Base-by-base conservation (phyloP, 2,797 vertebrate genomes). In the Sternarchorhynchus goeldii region DNA sequence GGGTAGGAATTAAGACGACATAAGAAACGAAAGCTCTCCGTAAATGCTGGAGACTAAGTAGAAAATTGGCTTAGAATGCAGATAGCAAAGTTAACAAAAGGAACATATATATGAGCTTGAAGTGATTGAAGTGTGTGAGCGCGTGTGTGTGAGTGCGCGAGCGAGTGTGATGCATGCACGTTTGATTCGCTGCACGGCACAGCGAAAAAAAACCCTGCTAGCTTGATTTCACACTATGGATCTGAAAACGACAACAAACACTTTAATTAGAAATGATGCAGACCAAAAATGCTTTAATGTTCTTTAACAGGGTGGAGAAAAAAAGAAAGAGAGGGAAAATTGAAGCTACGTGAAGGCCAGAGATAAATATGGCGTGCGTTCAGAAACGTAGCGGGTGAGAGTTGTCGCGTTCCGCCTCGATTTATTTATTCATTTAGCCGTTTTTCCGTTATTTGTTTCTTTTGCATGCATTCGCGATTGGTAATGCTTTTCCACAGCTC, bases 31-130 rank as follows among this genome's bases (percentile, higher is more conserved):
- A 94, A 89, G 92, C 90, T 88, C 89, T 94, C 90, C 93, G 94
- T 91, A 94, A 95, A 93, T 89, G 92, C 90, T 87, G 91, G 88
- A 93, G 94, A 94, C 92, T 94, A 94, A 95, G 94, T 94, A 96
- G 95, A 96, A 97, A 97, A 98, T 96, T 95, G 95, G 95, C 94
- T 97, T 97, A 97, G 92, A 85, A 90, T 87, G 90, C 90, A 94
- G 93, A 94, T 94, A 90, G 93, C 93, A 82, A 91, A 87, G 85
- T 90, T 93, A 94, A 96, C 91, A 95, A 96, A 95, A 92, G 92
- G 90, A 94, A 95, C 92, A 94, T 88, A 90, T 90, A 94, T 94
- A 93, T 92, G 93, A 94, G 92, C 93, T 93, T 90, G 93, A 93
- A 95, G 93, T 94, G 94, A 95, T 94, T 94, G 94, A 96, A 96